Conservation (phyloP, 1,140 invertebrate species). For the Potamilus streckersoni region DNA sequence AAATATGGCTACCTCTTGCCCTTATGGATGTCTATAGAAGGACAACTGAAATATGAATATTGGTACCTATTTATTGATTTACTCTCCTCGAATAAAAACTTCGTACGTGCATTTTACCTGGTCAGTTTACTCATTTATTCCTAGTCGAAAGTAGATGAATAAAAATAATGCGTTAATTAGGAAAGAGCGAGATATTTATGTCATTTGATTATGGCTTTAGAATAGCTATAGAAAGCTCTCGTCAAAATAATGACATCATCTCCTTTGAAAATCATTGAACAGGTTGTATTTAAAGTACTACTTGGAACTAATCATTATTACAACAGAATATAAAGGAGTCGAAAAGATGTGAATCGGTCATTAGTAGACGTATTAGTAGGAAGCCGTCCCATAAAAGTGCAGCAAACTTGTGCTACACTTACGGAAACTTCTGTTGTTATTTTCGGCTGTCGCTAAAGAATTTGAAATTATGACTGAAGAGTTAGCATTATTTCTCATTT, state of each 20-base stretch:
- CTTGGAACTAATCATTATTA: neutral
- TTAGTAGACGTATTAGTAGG: neutral
- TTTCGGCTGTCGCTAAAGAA: no score
- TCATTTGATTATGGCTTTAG: neutral
- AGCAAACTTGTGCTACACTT: neutral
- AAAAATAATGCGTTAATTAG: neutral
- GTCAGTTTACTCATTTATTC: constrained; percentile 7
- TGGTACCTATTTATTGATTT: constrained; percentile 9
- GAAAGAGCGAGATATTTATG: neutral
- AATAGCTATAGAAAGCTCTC: neutral
- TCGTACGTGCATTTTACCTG: constrained; percentile 9
- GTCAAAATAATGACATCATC: neutral
- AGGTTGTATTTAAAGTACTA: constrained; percentile 2
- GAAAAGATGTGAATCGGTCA: neutral
- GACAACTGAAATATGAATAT: neutral
- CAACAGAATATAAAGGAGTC: neutral
- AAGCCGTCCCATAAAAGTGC: neutral
- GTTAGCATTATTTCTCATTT: no score
- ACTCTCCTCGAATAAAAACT: constrained; percentile 2
- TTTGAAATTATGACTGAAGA: no score
- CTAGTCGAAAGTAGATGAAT: neutral
- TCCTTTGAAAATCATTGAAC: neutral
- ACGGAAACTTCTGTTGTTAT: no score
- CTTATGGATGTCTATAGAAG: constrained; percentile 15
- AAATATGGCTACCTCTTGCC: neutral